phyloP scores from a whole-genome alignment of 2,888 invertebrate species.

The Tachystola acroxantha region DNA sequence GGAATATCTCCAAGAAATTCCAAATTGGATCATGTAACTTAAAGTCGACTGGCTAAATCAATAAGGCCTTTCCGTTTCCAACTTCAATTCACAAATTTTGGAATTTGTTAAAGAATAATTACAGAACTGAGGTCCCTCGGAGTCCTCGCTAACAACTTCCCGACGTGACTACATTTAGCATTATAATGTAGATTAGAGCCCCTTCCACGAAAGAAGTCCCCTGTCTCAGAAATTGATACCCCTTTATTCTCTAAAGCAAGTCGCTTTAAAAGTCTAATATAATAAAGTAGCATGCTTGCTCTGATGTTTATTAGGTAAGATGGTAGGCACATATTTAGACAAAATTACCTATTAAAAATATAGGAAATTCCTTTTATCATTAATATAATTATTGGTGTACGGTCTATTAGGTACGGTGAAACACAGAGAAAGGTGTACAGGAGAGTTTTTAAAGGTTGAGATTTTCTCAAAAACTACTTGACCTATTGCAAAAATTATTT shows the following conservation, averaged over 20 bases:
- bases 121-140: constrained; percentile 15
- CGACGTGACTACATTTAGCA: constrained; percentile 8
- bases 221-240: constrained; percentile 8
- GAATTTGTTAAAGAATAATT: constrained; percentile 27
- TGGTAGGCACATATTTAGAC: too few species aligned
- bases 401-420: too few species aligned
- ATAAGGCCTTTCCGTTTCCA: constrained; percentile 26
- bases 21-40: constrained; percentile 33
- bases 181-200: constrained; percentile 10
- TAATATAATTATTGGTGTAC: too few species aligned
- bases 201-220: constrained; percentile 6
- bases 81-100: constrained; percentile 28
- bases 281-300: not conserved
- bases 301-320: too few species aligned
- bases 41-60: constrained; percentile 28
- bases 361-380: too few species aligned
- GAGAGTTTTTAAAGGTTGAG: too few species aligned
- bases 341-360: too few species aligned
- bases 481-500: too few species aligned
- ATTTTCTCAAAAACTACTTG: too few species aligned
- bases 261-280: not conserved
- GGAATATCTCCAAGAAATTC: constrained; percentile 31
- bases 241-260: constrained; percentile 8
- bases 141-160: constrained; percentile 18
- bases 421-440: too few species aligned